phyloP scores from a whole-genome alignment of 2,113 vertebrate genomes.

The Coreoperca whiteheadi region DNA sequence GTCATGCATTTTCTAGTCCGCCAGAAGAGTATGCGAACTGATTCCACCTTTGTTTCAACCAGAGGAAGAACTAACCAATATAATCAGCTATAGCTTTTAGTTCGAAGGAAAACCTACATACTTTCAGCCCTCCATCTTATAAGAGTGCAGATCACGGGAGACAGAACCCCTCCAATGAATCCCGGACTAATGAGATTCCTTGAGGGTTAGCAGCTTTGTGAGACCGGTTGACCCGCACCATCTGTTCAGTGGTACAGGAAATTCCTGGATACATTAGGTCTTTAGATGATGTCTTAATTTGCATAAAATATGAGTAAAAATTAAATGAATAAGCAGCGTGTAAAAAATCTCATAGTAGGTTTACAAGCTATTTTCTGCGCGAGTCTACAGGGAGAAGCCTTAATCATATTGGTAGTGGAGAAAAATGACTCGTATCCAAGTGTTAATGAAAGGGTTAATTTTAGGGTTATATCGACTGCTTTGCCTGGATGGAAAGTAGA shows the following conservation, averaged over 20 bases:
- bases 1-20: neutral
- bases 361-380: neutral
- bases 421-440: neutral
- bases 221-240: neutral
- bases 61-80: neutral
- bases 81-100: neutral
- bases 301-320: conserved; percentile 28
- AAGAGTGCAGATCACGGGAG: neutral
- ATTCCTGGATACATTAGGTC: neutral
- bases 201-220: conserved; percentile 16
- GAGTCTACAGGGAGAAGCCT: neutral
- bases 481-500: neutral
- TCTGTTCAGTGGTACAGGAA: conserved; percentile 15
- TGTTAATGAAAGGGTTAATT: conserved; percentile 48
- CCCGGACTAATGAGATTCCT: conserved; percentile 43
- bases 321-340: neutral
- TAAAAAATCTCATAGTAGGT: neutral
- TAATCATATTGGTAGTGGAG: neutral
- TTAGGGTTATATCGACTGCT: neutral
- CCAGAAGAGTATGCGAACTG: no score
- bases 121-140: neutral
- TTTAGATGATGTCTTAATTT: conserved; percentile 46
- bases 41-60: neutral
- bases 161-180: conserved; percentile 5
- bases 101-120: neutral